Conservation (phyloP, 2,797 vertebrate species). For the Poliocrania exsul region DNA sequence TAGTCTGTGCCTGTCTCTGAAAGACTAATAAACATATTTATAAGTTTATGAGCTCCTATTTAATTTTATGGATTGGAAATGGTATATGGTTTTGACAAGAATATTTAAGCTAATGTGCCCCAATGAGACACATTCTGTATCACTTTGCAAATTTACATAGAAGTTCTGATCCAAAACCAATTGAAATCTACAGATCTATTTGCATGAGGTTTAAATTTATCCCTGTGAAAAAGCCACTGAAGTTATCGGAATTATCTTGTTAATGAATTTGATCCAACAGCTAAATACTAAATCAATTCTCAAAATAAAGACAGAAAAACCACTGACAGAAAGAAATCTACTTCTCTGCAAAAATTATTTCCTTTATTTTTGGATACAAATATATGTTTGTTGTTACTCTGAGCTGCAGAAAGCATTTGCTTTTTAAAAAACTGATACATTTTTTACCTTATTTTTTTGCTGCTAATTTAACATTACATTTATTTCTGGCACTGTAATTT, state of each 20-base stretch:
- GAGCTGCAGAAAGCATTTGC: neutral
- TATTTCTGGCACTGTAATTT: neutral
- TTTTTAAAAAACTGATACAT: neutral
- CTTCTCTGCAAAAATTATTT: neutral
- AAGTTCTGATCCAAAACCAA: neutral
- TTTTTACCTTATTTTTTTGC: neutral
- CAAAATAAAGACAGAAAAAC: neutral
- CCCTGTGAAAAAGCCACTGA: conserved; percentile 4
- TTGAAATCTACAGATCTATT: conserved; percentile 1
- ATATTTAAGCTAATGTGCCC: conserved; percentile 41
- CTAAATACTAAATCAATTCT: neutral
- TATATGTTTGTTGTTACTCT: neutral
- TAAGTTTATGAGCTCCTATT: conserved; percentile 55
- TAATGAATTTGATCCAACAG: conserved; percentile 1
- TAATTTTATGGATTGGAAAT: conserved; percentile 51
- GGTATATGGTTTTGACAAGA: conserved; percentile 33
- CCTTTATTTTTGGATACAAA: neutral
- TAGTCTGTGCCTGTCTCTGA: conserved; percentile 45
- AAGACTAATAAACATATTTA: conserved; percentile 70
- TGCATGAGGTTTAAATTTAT: conserved; percentile 24
- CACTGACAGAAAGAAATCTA: neutral
- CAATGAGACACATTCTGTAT: neutral
- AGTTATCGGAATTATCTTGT: neutral
- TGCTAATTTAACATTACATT: neutral
- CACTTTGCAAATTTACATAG: conserved; percentile 1